Conservation (phyloP, 2,797 vertebrate species). For the Chiroxiphia lanceolata region DNA sequence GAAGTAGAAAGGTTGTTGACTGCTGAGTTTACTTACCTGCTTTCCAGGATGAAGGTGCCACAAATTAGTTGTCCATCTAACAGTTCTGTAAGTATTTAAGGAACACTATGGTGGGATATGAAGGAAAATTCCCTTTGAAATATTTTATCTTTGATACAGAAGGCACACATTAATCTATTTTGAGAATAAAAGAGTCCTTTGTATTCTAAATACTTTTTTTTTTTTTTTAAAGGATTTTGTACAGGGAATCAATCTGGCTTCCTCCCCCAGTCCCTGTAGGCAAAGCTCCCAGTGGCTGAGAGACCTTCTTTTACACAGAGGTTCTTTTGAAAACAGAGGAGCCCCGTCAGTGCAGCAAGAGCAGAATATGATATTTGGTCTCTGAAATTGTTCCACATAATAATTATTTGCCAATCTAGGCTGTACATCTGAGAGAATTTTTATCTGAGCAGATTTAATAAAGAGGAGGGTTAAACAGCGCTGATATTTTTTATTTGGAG, state of each 20-base stretch:
- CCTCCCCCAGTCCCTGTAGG: neutral
- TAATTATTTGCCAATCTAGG: neutral
- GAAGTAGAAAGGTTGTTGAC: neutral
- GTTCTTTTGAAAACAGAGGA: neutral
- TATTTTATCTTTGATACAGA: neutral
- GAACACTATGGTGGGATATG: neutral
- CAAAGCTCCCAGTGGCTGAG: neutral
- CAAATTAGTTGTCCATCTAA: neutral
- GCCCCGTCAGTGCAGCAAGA: neutral
- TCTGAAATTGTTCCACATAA: neutral
- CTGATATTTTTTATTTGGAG: slow-evolving; percentile 1
- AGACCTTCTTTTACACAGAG: neutral
- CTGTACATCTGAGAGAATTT: neutral
- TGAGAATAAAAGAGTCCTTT: neutral
- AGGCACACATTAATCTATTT: neutral
- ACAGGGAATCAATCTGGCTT: neutral
- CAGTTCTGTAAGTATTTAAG: neutral
- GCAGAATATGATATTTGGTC: neutral
- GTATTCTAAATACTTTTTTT: neutral
- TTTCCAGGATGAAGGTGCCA: neutral
- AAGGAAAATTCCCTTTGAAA: neutral
- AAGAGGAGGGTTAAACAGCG: neutral
- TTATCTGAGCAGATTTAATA: neutral
- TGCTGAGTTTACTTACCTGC: neutral
- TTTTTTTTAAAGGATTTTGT: neutral